A percentile compares a stretch with the other conserved stretches of the same genome.
These are phyloP conservation scores for Enteromius fasciolatus DNA, from an alignment of 2,797 vertebrate species.

Conservation along the genomic window DNA sequence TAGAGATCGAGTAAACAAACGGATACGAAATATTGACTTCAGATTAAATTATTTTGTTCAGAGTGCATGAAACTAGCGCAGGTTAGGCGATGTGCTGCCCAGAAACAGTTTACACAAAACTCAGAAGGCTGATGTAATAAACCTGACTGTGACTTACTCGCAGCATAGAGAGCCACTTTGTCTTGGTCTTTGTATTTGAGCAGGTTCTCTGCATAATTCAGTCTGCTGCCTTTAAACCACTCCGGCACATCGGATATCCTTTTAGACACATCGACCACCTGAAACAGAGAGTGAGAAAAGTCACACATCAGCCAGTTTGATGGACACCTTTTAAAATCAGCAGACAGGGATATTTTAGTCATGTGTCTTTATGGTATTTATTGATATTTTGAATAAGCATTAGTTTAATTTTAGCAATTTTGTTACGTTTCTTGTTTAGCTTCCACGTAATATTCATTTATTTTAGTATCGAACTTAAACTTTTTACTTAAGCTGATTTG, in stretches of 20 bases:
- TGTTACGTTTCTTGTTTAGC: background rate
- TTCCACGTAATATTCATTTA: background rate
- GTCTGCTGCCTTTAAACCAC: constrained; percentile 91
- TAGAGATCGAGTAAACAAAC: background rate
- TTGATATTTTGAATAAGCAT: background rate
- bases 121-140: background rate
- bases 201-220: constrained; percentile 96
- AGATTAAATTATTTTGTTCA: background rate
- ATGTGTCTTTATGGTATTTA: background rate
- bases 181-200: constrained; percentile 88
- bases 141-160: constrained; percentile 78
- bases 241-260: constrained; percentile 88
- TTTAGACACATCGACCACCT: constrained; percentile 91
- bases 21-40: background rate
- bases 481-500: background rate
- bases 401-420: background rate
- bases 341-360: background rate
- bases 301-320: background rate
- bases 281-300: constrained; percentile 17
- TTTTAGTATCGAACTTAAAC: background rate
- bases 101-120: background rate
- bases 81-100: background rate
- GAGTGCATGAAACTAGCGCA: background rate
- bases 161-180: constrained; percentile 90
- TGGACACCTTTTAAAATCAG: background rate